These are phyloP conservation scores for Semaprochilodus insignis DNA, from an alignment of 2,797 vertebrate genomes.

Conservation along the genomic window DNA sequence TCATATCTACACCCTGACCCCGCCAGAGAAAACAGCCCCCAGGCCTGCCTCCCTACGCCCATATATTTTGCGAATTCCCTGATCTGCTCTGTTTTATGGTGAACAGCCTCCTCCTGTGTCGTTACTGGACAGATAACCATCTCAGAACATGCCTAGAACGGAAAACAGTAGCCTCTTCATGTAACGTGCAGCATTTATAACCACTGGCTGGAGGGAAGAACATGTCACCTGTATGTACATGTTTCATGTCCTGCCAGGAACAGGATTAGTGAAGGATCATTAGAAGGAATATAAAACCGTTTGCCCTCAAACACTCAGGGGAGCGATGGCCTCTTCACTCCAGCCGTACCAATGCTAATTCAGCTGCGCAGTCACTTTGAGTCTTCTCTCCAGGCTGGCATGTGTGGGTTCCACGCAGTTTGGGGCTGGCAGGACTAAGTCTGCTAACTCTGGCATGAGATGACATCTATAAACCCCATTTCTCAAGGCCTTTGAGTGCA, in stretches of 20 bases:
- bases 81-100: slow-evolving; percentile 36
- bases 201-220: not conserved
- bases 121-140: slow-evolving; percentile 35
- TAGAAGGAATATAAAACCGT: slow-evolving; percentile 5
- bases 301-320: not conserved
- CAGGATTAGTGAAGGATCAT: not conserved
- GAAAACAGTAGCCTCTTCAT: slow-evolving; percentile 33
- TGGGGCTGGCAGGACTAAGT: slow-evolving; percentile 9
- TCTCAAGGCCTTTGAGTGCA: slow-evolving; percentile 7
- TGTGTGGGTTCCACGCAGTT: not conserved
- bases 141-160: slow-evolving; percentile 29
- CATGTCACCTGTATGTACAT: not conserved
- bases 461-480: slow-evolving; percentile 25
- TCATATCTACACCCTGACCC: not conserved
- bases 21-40: not conserved
- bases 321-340: not conserved
- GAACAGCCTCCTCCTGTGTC: slow-evolving; percentile 5
- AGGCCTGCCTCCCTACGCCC: not conserved
- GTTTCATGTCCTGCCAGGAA: not conserved
- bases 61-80: slow-evolving; percentile 38
- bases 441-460: slow-evolving; percentile 11
- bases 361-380: slow-evolving; percentile 11
- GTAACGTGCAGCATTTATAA: not conserved
- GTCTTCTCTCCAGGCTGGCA: not conserved
- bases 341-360: not conserved